Percentiles rank a stretch among this genome's conserved stretches.
These are phyloP conservation scores for Nemotelus pantherinus DNA, from an alignment of 2,888 invertebrate species.

Conservation along the genomic window DNA sequence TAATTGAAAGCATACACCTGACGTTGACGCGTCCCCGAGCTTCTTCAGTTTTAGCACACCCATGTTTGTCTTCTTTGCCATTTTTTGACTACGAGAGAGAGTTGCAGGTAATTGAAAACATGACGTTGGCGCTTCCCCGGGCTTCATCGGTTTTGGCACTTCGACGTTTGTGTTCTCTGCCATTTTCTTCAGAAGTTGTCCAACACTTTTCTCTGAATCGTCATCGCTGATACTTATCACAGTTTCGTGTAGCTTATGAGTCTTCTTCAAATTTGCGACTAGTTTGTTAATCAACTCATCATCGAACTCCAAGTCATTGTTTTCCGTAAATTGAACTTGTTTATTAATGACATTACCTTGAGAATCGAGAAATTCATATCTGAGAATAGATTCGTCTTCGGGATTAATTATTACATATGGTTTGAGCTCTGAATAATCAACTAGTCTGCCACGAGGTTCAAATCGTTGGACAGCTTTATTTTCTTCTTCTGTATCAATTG, in stretches of 20 bases:
- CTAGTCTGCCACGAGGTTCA: not conserved
- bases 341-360: not conserved
- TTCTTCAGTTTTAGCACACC: no score
- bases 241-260: not conserved
- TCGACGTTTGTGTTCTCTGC: not conserved
- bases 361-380: not conserved
- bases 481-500: not conserved
- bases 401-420: not conserved
- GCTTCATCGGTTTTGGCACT: not conserved
- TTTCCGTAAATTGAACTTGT: not conserved
- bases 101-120: no score
- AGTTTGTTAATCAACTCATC: constrained; percentile 29
- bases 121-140: no score
- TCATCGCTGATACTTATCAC: constrained; percentile 11
- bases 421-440: not conserved
- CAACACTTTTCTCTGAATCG: not conserved
- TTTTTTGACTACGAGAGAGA: no score
- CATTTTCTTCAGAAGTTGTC: constrained; percentile 9
- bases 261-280: not conserved
- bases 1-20: not conserved
- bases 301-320: constrained; percentile 2
- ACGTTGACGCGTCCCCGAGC: not conserved
- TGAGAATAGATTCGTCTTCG: not conserved
- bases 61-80: no score
- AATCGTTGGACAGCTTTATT: not conserved